These are phyloP conservation scores for Oryzias javanicus DNA, from an alignment of 2,113 vertebrate species.

Conservation along the genomic window DNA sequence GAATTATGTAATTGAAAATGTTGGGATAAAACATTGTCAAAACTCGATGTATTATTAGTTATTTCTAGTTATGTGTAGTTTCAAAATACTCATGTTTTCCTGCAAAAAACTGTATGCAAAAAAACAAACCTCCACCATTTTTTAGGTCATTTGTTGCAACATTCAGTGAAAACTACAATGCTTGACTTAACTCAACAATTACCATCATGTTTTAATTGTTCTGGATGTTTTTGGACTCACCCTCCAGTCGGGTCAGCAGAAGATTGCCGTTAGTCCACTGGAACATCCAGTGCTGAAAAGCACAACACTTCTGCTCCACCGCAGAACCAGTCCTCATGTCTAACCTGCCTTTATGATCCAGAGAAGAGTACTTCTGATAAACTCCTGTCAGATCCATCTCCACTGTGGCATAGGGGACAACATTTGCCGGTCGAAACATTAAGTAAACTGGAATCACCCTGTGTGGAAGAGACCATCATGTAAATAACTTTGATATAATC, in stretches of 20 bases:
- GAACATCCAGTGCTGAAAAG: conserved; percentile 96
- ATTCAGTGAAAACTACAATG: no score
- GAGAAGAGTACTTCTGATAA: conserved; percentile 80
- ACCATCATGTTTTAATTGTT: not conserved
- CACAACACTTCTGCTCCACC: conserved; percentile 85
- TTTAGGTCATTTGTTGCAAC: no score
- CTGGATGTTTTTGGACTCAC: conserved; percentile 60
- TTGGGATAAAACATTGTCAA: no score
- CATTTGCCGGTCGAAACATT: conserved; percentile 93
- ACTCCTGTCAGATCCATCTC: conserved; percentile 84
- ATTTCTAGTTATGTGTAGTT: no score
- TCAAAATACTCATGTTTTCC: no score
- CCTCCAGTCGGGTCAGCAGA: conserved; percentile 89
- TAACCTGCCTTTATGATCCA: conserved; percentile 63
- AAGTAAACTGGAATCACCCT: conserved; percentile 91
- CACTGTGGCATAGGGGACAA: conserved; percentile 88
- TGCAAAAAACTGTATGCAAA: no score
- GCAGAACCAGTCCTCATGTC: conserved; percentile 70
- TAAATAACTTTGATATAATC: not conserved
- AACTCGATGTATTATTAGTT: no score
- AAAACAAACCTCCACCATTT: no score
- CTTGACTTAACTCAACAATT: no score
- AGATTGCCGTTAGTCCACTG: conserved; percentile 97
- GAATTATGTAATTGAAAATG: no score
- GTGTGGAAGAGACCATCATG: conserved; percentile 18